A percentile compares a stretch with the other conserved stretches of the same genome.
Conservation (phyloP, 2,113 vertebrate genomes). For the Odobenus rosmarus region DNA sequence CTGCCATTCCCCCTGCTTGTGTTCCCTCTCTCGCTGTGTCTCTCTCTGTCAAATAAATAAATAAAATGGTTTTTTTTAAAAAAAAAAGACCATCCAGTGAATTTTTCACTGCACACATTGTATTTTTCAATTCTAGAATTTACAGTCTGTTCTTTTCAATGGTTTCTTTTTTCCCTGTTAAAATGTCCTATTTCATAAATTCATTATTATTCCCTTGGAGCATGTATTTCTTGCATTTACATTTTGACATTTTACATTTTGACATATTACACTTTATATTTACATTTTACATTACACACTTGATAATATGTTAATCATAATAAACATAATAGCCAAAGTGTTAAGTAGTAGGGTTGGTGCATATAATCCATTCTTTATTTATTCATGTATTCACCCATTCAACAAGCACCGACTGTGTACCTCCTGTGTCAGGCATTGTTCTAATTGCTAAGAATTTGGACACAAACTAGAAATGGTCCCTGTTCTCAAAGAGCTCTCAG, state of each 20-base stretch:
- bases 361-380: neutral
- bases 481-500: neutral
- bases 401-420: neutral
- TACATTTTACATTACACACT: neutral
- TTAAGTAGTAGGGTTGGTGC: neutral
- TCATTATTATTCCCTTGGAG: neutral
- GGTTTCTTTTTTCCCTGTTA: neutral
- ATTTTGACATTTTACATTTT: neutral
- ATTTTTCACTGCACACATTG: neutral
- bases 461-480: neutral
- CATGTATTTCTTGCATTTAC: neutral
- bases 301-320: neutral
- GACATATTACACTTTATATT: neutral
- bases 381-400: neutral
- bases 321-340: neutral
- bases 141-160: neutral
- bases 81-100: neutral
- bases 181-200: neutral
- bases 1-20: too few relatives aligned
- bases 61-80: neutral
- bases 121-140: neutral
- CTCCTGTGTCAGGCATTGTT: neutral
- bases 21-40: neutral
- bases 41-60: neutral
- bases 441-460: neutral